Conservation (phyloP, 2,888 invertebrate genomes). For the Polymixis lichenea region DNA sequence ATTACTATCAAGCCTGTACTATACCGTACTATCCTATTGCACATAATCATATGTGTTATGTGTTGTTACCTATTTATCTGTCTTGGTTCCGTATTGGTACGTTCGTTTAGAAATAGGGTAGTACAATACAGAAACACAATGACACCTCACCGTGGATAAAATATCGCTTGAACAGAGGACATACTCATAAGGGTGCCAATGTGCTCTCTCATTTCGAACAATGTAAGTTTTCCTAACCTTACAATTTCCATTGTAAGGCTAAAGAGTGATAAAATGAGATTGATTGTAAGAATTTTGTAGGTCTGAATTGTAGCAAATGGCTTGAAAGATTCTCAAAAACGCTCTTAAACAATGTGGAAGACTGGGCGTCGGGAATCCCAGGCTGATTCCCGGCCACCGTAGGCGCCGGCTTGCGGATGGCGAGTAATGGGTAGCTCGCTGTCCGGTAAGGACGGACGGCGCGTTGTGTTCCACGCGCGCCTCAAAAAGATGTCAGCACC, state of each 20-base stretch:
- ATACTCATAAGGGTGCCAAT: not conserved
- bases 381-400: too few relatives aligned
- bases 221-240: not conserved
- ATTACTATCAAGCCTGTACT: too few relatives aligned
- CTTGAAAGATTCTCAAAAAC: not conserved
- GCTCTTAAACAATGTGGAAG: not conserved
- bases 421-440: too few relatives aligned
- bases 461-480: too few relatives aligned
- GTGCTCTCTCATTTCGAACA: not conserved
- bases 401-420: too few relatives aligned
- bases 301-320: not conserved
- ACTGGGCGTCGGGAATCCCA: too few relatives aligned
- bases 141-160: not conserved
- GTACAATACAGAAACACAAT: not conserved
- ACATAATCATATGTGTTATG: too few relatives aligned
- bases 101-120: not conserved
- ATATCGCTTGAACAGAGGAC: not conserved
- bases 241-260: slow-evolving; percentile 1
- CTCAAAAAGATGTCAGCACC: too few relatives aligned
- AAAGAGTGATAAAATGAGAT: slow-evolving; percentile 14
- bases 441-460: too few relatives aligned
- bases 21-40: too few relatives aligned
- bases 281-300: slow-evolving; percentile 1
- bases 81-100: too few relatives aligned
- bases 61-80: too few relatives aligned